Evolutionary conservation across 2,797 vertebrate genomes (phyloP), one percentile per base, ranked within the genome.

Genomic region (Salarias fasciatus): DNA sequence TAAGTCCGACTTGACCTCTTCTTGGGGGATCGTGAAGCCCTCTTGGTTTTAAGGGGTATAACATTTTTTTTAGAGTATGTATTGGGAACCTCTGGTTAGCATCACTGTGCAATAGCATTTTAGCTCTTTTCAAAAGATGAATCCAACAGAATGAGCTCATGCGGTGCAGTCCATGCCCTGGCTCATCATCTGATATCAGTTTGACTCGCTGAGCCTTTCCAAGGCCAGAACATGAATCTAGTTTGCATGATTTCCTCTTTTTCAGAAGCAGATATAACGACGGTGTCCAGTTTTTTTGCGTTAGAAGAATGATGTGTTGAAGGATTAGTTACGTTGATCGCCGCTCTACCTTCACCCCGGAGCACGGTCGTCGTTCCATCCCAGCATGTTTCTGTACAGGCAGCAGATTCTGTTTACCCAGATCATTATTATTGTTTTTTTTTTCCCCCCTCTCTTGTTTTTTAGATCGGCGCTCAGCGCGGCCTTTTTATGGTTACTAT

Each of bases 341-440:
- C 50, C 77, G 69, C 82, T 78, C 63, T 83, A 65, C 51, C 38
- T 56, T 76, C 73, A 63, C 83, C 77, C 89, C 47, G 8, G 33
- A 60, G 60, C 66, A n/a, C n/a, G n/a, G n/a, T n/a, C n/a, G n/a
- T n/a, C n/a, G n/a, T n/a, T n/a, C n/a, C n/a, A n/a, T n/a, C n/a
- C n/a, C n/a, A n/a, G n/a, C n/a, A n/a, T n/a, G 89, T 81, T 92
- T 93, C 92, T 95, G 92, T 94, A 90, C 92, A 93, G 89, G 90
- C 91, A 95, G 94, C 94, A 94, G 83, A 95, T 95, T 94, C 93
- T 95, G 93, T 95, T 96, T 95, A 93, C 93, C 89, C 85, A 75
- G 84, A 92, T 90, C 93, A 90, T 92, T 93, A 86, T 86, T 75
- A 63, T 88, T 72, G 55, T 75, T 84, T 83, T 80, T 72, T 53